Conservation (phyloP, 2,888 invertebrate genomes). For the Leptarthrus brevirostris region DNA sequence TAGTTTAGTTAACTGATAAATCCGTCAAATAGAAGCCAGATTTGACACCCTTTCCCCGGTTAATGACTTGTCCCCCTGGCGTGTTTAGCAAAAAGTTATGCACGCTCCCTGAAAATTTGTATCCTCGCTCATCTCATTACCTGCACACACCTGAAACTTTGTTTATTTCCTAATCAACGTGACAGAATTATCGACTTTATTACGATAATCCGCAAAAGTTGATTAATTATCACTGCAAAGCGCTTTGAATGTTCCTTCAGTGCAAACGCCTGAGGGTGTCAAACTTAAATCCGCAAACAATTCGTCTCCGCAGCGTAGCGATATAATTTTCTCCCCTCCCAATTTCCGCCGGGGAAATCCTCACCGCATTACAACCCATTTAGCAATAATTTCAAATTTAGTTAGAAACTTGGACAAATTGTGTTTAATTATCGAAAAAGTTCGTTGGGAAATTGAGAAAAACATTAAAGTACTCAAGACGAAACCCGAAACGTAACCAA, state of each 20-base stretch:
- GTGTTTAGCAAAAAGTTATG: too few relatives aligned
- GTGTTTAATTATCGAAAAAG: conserved; percentile 48
- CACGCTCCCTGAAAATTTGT: too few relatives aligned
- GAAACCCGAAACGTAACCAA: not conserved
- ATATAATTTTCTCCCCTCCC: conserved; percentile 43
- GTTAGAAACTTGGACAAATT: conserved; percentile 47
- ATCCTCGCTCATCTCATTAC: too few relatives aligned
- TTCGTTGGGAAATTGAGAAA: conserved; percentile 20
- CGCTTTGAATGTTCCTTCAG: conserved; percentile 7
- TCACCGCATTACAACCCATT: conserved; percentile 37
- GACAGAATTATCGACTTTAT: conserved; percentile 50
- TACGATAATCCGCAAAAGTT: conserved; percentile 48
- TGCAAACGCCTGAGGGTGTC: not conserved
- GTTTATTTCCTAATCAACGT: too few relatives aligned
- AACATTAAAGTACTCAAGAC: conserved; percentile 19
- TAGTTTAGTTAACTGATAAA: too few relatives aligned
- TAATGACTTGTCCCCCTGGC: too few relatives aligned
- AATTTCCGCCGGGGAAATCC: conserved; percentile 33
- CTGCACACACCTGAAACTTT: too few relatives aligned
- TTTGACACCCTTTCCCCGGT: too few relatives aligned
- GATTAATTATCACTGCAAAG: conserved; percentile 27
- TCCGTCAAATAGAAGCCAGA: too few relatives aligned
- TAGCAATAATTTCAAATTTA: conserved; percentile 47
- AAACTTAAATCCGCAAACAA: conserved; percentile 17
- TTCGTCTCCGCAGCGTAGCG: conserved; percentile 4